phyloP scores from a whole-genome alignment of 1,140 invertebrate genomes.

The Achroia grisella region DNA sequence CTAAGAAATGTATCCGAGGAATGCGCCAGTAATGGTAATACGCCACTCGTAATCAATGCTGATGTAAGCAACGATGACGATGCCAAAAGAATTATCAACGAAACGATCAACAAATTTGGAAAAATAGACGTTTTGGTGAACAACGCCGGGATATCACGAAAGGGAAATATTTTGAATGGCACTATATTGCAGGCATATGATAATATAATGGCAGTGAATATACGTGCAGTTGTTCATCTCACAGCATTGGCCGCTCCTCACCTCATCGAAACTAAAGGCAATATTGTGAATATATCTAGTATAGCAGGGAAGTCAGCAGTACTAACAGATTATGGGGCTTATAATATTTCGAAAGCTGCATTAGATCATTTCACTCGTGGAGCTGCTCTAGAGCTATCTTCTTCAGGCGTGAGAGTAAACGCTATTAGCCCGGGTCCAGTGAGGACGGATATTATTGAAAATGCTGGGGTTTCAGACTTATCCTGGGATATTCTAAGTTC shows the following conservation, averaged over 20 bases:
- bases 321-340: not conserved
- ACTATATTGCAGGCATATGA: slow-evolving; percentile 3
- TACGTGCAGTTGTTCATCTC: slow-evolving; percentile 57
- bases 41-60: slow-evolving; percentile 70
- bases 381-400: slow-evolving; percentile 77
- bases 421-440: slow-evolving; percentile 77
- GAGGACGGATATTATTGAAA: slow-evolving; percentile 10
- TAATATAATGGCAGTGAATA: slow-evolving; percentile 3
- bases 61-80: slow-evolving; percentile 78
- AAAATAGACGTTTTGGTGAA: slow-evolving; percentile 76
- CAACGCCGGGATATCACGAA: slow-evolving; percentile 79
- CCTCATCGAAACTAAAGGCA: slow-evolving; percentile 79
- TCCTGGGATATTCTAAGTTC: not conserved
- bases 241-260: slow-evolving; percentile 82
- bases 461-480: not conserved
- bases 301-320: slow-evolving; percentile 72
- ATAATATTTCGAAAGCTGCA: slow-evolving; percentile 74
- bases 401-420: slow-evolving; percentile 81
- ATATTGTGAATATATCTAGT: slow-evolving; percentile 85
- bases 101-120: slow-evolving; percentile 73
- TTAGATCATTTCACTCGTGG: slow-evolving; percentile 84
- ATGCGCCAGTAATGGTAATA: slow-evolving; percentile 64
- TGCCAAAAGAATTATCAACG: slow-evolving; percentile 73
- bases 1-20: slow-evolving; percentile 69
- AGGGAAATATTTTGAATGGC: not conserved